Conservation (phyloP, 2,797 vertebrate genomes). For the Buceros bicornis region DNA sequence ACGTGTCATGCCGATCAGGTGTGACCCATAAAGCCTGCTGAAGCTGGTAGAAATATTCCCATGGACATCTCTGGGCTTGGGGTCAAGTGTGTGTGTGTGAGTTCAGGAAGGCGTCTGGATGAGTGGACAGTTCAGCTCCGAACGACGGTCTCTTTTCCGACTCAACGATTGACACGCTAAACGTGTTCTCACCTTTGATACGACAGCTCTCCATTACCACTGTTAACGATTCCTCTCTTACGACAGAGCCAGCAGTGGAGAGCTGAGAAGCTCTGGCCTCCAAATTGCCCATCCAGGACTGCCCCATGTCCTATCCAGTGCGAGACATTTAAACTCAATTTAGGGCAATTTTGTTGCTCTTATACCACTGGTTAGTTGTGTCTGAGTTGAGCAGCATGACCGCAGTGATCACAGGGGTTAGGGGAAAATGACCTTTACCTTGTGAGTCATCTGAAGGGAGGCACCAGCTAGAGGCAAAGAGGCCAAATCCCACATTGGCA, state of each 20-base stretch:
- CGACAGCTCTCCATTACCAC: background rate
- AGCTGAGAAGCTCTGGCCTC: background rate
- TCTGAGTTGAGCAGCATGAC: background rate
- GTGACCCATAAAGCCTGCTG: background rate
- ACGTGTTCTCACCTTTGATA: background rate
- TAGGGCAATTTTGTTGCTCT: background rate
- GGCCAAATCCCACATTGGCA: fast-evolving
- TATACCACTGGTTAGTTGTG: background rate
- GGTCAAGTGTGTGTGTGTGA: fast-evolving
- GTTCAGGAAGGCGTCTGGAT: background rate
- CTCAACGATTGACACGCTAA: background rate
- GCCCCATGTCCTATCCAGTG: fast-evolving
- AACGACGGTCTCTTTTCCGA: background rate
- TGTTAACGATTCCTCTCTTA: background rate
- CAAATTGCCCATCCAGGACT: background rate
- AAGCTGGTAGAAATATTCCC: background rate
- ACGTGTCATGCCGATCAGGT: fast-evolving
- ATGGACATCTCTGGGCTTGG: background rate
- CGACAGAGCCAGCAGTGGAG: background rate
- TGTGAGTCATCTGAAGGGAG: background rate
- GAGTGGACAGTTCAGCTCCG: background rate
- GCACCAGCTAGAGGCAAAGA: background rate
- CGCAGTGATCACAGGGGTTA: background rate
- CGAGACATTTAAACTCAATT: background rate
- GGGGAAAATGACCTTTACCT: background rate